phyloP scores from a whole-genome alignment of 2,797 vertebrate species.

The Bufotes viridis region DNA sequence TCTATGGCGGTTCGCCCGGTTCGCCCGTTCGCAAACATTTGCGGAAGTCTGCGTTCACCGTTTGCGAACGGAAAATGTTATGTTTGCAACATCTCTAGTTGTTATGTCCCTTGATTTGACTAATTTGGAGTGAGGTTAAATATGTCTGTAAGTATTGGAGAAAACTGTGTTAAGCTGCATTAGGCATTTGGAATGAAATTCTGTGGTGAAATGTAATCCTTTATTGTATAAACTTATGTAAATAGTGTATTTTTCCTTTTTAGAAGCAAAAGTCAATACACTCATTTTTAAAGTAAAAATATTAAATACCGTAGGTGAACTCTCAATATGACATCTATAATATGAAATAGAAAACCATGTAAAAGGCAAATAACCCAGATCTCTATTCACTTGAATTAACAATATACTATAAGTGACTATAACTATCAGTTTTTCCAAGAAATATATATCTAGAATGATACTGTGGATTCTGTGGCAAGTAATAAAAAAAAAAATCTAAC shows the following conservation, averaged over 20 bases:
- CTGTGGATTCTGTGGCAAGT: constrained; percentile 5
- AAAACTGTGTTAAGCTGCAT: too few relatives aligned
- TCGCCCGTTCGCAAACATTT: too few relatives aligned
- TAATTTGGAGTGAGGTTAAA: too few relatives aligned
- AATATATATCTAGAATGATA: not conserved
- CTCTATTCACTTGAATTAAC: constrained; percentile 29
- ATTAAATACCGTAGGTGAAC: not conserved
- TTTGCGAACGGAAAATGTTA: too few relatives aligned
- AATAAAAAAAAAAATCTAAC: not conserved
- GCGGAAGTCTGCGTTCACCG: too few relatives aligned
- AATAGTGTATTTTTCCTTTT: not conserved
- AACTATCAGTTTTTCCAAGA: constrained; percentile 9
- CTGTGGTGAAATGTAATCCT: too few relatives aligned
- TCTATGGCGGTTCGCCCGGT: too few relatives aligned
- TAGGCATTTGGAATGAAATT: too few relatives aligned
- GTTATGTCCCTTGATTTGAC: too few relatives aligned
- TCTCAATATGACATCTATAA: not conserved
- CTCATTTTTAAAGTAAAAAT: not conserved
- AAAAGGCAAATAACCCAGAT: constrained; percentile 16
- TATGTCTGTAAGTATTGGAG: too few relatives aligned
- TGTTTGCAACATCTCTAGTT: too few relatives aligned
- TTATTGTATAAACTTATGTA: too few relatives aligned
- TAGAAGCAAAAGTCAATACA: not conserved
- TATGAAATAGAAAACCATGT: constrained; percentile 26
- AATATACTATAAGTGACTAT: not conserved